Base-by-base conservation (phyloP, 1,140 invertebrate genomes). In the Metaphire vulgaris region DNA sequence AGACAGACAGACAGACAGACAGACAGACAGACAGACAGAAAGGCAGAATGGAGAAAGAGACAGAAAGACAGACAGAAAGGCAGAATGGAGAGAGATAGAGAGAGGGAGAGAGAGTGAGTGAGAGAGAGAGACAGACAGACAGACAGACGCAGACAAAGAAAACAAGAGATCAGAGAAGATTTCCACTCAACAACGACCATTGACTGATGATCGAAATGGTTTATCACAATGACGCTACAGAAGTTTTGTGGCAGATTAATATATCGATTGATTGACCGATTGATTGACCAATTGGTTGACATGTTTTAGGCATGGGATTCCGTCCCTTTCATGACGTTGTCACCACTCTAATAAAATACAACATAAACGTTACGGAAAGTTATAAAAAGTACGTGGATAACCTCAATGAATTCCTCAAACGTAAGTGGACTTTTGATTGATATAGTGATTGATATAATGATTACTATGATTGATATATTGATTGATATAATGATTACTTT, bases 1-100 rank as follows among this genome's bases (percentile, higher is more conserved):
- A n/a, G n/a, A n/a, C n/a, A 56, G 41, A 56, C 41, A 56, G 41
- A 56, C 41, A 56, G 41, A 56, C 41, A 56, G 41, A 56, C 41
- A 56, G 41, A 56, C 41, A 56, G 41, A 56, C 6, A 21, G 41
- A 56, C 41, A 56, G 41, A 56, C 41, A 56, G 41, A 21, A 56
- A 21, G 41, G 21, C 41, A 56, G n/a, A n/a, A n/a, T n/a, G n/a
- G n/a, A n/a, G n/a, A n/a, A n/a, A n/a, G n/a, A n/a, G 41, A 56
- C 41, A 56, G 41, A 56, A 56, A 21, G 41, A 56, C 41, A 56
- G 41, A 56, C 41, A 56, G 41, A 56, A 56, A 21, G 41, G 21
- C 41, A 56, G 41, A 56, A 6, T 12, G 41, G 41, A 56, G 41
- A n/a, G 41, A 56, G 6, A 56, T 6, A 56, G 6, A 56, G 41